phyloP scores from a whole-genome alignment of 2,797 vertebrate species.

The Spinibarbus caldwelli region DNA sequence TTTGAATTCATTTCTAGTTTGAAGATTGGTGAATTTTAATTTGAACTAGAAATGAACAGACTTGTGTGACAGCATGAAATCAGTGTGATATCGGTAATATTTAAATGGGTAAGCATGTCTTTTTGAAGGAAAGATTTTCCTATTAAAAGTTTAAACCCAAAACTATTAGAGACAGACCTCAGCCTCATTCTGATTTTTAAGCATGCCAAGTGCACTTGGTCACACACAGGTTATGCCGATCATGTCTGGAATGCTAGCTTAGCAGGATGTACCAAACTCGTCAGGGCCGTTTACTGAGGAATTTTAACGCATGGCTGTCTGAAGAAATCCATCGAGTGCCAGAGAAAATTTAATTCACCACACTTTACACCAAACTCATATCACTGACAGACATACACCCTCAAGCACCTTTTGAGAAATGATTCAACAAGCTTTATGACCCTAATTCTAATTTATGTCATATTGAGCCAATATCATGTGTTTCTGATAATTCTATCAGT shows the following conservation, averaged over 20 bases:
- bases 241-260: slow-evolving; percentile 72
- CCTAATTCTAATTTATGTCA: background rate
- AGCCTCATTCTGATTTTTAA: slow-evolving; percentile 15
- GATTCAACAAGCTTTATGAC: background rate
- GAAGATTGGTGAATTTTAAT: background rate
- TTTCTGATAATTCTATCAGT: background rate
- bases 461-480: background rate
- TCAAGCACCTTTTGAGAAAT: background rate
- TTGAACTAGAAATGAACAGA: background rate
- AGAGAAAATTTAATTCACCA: slow-evolving; percentile 15
- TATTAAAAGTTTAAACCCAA: background rate
- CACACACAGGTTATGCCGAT: slow-evolving; percentile 64
- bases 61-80: background rate
- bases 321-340: slow-evolving; percentile 22
- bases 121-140: background rate
- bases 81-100: background rate
- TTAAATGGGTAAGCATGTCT: background rate
- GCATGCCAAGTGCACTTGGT: slow-evolving; percentile 37
- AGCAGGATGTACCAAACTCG: slow-evolving; percentile 72
- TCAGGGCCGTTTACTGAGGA: slow-evolving; percentile 46
- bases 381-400: slow-evolving; percentile 2
- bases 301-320: slow-evolving; percentile 47
- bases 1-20: background rate
- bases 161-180: slow-evolving; percentile 5
- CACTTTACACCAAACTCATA: background rate